Evolutionary conservation across 2,113 vertebrate genomes (phyloP), one percentile per base, ranked within the genome.

Genomic region (Salminus brasiliensis): DNA sequence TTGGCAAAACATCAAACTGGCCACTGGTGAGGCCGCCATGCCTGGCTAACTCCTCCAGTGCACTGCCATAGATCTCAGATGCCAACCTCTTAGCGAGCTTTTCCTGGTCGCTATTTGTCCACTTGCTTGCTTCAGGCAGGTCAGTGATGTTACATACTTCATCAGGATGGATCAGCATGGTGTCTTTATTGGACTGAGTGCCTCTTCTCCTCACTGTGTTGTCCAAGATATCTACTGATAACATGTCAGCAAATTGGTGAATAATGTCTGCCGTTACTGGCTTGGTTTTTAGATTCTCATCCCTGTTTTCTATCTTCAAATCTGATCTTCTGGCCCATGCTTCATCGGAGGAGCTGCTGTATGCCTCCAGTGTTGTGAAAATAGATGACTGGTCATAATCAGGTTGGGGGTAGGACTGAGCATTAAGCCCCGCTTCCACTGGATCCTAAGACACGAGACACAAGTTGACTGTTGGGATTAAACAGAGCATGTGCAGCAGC

Each of bases 211-310:
- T 78, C 11, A 74, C 1, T 5, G 81, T 68, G 0, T 87, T 83
- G 21, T 80, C 81, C 49, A 93, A 69, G 59, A 93, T 89, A 45
- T 76, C 84, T 69, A 79, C 65, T 1, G 88, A 78, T 82, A 92
- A 81, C 29, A 66, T 86, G 29, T 86, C 78, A 11, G 90, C 89
- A 83, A 90, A 93, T 43, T 62, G 53, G 16, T 87, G 60, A 21
- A 93, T 49, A 74, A 12, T 59, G n/a, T 79, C 29, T 29, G 23
- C 66, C 66, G 59, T 43, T 21, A 25, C 21, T 62, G 69, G 27
- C 52, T 30, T 9, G 45, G 76, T 66, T 52, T 76, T 73, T 55
- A 57, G 43, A 81, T 30, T 41, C 9, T 59, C 67, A 65, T 80
- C 71, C 60, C 34, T 45, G 3, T 60, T 2, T 39, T 18, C 39